Evolutionary conservation across 2,797 vertebrate species (phyloP).

Genomic region (Margarornis squamiger): DNA sequence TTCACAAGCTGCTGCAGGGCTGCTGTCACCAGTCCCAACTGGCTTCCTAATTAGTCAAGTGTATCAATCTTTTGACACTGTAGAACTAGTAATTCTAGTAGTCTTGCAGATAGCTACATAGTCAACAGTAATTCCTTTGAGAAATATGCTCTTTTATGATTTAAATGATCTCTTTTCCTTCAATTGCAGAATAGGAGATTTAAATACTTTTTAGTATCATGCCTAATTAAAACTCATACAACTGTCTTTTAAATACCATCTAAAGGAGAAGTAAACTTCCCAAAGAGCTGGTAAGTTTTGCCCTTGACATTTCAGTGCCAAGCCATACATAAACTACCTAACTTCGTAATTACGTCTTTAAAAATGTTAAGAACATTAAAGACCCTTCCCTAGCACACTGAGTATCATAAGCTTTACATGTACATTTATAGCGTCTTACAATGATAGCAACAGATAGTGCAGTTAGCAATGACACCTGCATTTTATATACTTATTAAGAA

Average conservation of each 20-base stretch:
- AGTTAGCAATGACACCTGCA: neutral
- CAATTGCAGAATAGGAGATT: neutral
- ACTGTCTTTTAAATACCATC: constrained; percentile 6
- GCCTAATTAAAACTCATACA: constrained; percentile 6
- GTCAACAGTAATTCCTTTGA: neutral
- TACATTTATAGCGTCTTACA: neutral
- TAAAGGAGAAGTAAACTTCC: constrained; percentile 35
- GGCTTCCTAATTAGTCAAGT: constrained; percentile 27
- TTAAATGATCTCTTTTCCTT: neutral
- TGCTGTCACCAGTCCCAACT: neutral
- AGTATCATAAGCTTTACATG: neutral
- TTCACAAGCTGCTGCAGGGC: neutral
- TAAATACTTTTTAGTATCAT: constrained; percentile 15
- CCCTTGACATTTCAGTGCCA: constrained; percentile 38
- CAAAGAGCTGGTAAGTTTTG: neutral
- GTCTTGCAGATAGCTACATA: neutral
- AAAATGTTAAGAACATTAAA: constrained; percentile 33
- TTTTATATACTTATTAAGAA: neutral
- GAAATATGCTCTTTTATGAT: neutral
- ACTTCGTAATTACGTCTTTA: neutral
- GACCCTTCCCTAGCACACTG: neutral
- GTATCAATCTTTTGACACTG: constrained; percentile 13
- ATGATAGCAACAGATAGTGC: neutral
- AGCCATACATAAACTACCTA: constrained; percentile 13
- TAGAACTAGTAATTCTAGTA: neutral